Percentiles rank a stretch among this genome's conserved stretches.
phyloP scores from a whole-genome alignment of 1,140 invertebrate species.

The Nymphalis io region DNA sequence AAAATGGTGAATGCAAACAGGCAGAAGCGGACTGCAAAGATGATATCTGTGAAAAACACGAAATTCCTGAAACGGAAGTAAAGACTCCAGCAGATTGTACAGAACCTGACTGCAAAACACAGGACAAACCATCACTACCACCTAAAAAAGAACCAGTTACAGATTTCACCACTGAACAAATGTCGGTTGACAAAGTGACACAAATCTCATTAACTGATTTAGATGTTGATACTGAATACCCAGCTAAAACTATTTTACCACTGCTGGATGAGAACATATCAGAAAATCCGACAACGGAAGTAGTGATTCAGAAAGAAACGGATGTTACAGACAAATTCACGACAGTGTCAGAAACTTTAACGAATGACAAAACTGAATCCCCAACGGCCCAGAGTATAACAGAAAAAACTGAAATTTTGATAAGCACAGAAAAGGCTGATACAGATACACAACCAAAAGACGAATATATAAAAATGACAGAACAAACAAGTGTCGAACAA shows the following conservation, averaged over 20 bases:
- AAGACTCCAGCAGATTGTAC: slow-evolving; percentile 43
- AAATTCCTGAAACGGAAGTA: slow-evolving; percentile 43
- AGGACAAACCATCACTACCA: slow-evolving; percentile 4
- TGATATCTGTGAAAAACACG: slow-evolving; percentile 58
- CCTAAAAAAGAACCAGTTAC: slow-evolving; percentile 4
- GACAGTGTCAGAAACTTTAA: background rate
- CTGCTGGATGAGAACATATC: background rate
- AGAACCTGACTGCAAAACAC: slow-evolving; percentile 42
- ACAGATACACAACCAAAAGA: background rate
- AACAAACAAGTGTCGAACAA: background rate
- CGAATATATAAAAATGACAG: background rate
- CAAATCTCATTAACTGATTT: background rate
- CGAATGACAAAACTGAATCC: background rate
- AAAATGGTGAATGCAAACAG: slow-evolving; percentile 40
- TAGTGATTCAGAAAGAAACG: background rate
- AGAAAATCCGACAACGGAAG: background rate
- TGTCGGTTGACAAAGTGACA: background rate
- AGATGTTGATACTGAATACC: background rate
- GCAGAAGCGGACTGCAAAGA: slow-evolving; percentile 50
- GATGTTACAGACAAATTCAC: background rate
- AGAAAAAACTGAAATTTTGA: background rate
- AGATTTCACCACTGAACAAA: slow-evolving; percentile 3
- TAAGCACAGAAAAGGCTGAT: background rate
- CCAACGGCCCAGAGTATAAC: background rate
- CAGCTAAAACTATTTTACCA: background rate